Evolutionary conservation across 2,113 vertebrate species (phyloP), one percentile per base, ranked within the genome.

Genomic region (Dolichotis patagonum): DNA sequence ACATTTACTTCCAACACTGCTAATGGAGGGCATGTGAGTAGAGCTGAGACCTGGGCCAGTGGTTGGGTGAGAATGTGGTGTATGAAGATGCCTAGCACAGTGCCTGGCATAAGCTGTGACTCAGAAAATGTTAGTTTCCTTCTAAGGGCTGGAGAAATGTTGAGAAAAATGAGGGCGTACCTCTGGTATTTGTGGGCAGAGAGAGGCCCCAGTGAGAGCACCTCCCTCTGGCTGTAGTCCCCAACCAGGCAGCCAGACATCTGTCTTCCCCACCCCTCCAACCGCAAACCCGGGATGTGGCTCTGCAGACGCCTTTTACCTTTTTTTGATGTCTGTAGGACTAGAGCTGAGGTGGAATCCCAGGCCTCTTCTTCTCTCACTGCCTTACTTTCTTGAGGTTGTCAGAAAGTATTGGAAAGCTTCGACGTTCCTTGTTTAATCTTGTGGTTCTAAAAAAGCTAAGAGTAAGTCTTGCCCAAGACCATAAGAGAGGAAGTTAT

Each of bases 401-500:
- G 3, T 88, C 20, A 1, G 4, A 86, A 16, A 0, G 43, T 94
- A 54, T 90, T 71, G 49, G 83, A 96, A 65, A 90, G 19, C 62
- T 78, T 95, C 24, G 28, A 17, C 85, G 58, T 87, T 88, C 62
- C 32, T 84, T 90, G 86, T 78, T 88, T 92, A 75, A 78, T 96
- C 96, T 95, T 94, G 71, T 92, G 93, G 86, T 96, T 96, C 54
- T 38, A 88, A 94, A 95, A 95, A 93, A 56, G 54, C 54, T 17
- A 54, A 54, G 54, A 56, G 5, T 56, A 56, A 91, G 43, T 96
- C 89, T 81, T 94, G 41, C 58, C 77, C 89, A 90, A 60, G n/a
- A 56, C 86, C 67, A 46, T 90, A 62, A 67, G 95, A 97, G 90
- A 88, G 96, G 97, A 97, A 98, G 96, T 98, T 97, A 95, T 73